A percentile compares a stretch with the other conserved stretches of the same genome.
Conservation (phyloP, 2,888 invertebrate species). For the Lysandra bellargus region DNA sequence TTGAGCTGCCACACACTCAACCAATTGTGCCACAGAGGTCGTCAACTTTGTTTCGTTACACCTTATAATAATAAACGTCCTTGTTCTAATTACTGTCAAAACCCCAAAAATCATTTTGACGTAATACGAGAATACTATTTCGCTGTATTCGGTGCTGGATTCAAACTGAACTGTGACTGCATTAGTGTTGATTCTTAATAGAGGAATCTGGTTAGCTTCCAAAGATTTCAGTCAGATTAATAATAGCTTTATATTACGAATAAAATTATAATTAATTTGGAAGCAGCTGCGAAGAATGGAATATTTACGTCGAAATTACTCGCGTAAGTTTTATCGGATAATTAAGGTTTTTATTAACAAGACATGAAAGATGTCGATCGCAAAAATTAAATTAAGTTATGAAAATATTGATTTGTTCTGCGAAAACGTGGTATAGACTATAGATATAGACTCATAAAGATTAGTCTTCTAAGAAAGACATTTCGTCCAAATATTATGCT, state of each 20-base stretch:
- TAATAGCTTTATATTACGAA: neutral
- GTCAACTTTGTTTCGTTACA: no score
- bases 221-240: neutral
- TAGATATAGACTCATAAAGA: neutral
- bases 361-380: neutral
- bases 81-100: no score
- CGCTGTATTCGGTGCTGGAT: no score
- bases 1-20: no score
- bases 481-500: no score
- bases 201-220: neutral
- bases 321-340: neutral
- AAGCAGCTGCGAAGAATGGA: conserved; percentile 14
- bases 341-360: neutral
- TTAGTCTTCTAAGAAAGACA: neutral
- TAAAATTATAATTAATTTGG: conserved; percentile 27
- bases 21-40: no score
- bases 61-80: no score
- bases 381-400: neutral
- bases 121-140: no score
- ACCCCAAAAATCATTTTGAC: no score
- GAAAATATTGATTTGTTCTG: neutral
- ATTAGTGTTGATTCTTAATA: neutral
- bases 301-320: conserved; percentile 20
- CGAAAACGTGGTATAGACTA: neutral
- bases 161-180: no score